These are phyloP conservation scores for Phortica okadai DNA, from an alignment of 2,888 invertebrate genomes.

Conservation along the genomic window DNA sequence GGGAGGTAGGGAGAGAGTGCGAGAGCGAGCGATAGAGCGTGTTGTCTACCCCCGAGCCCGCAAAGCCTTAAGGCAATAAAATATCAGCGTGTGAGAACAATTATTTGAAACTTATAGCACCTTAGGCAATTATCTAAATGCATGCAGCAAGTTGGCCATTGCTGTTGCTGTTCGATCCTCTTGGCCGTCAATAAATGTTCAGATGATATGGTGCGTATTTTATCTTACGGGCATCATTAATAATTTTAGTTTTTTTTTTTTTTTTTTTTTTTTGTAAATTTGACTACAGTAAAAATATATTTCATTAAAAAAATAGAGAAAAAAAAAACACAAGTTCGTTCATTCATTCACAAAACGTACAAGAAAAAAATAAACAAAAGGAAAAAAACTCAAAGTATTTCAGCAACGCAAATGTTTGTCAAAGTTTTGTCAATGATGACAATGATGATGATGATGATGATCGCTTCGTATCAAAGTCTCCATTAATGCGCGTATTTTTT, in stretches of 20 bases:
- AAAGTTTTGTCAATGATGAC: constrained; percentile 47
- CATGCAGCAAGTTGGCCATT: neutral
- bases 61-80: neutral
- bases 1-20: no score
- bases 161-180: neutral
- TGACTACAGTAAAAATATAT: constrained; percentile 8
- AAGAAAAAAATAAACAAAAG: constrained; percentile 6
- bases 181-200: constrained; percentile 11
- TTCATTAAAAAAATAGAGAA: constrained; percentile 16
- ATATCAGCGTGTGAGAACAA: constrained; percentile 23
- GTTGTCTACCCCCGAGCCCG: neutral
- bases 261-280: neutral
- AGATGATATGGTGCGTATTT: constrained; percentile 14
- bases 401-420: constrained; percentile 24
- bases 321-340: neutral
- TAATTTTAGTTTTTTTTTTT: constrained; percentile 41
- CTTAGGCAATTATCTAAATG: constrained; percentile 1
- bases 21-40: no score
- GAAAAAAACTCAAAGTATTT: neutral
- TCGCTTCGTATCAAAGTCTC: neutral
- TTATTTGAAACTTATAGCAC: constrained; percentile 6
- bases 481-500: constrained; percentile 5
- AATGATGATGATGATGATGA: constrained; percentile 3
- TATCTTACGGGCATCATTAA: constrained; percentile 54
- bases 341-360: constrained; percentile 26